These are phyloP conservation scores for Salvelinus sp. DNA, from an alignment of 2,113 vertebrate species.

Conservation along the genomic window DNA sequence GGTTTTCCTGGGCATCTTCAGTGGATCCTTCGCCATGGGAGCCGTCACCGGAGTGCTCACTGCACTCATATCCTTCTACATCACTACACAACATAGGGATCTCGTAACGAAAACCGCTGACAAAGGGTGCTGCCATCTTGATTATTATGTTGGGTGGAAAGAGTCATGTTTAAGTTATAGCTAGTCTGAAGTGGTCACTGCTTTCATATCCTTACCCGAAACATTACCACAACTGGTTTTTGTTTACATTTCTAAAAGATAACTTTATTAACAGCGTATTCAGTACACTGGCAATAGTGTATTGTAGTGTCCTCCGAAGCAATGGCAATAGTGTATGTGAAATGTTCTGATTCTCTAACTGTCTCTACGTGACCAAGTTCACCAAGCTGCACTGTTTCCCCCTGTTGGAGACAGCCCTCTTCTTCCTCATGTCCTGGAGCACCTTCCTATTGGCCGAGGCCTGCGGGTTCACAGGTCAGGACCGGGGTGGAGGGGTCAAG, in stretches of 20 bases:
- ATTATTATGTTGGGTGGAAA: no score
- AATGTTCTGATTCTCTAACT: conserved; percentile 74
- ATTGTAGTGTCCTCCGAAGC: no score
- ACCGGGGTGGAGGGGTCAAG: no score
- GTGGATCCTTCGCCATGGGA: conserved; percentile 97
- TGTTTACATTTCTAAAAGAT: background rate
- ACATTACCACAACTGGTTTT: no score
- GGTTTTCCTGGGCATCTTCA: conserved; percentile 96
- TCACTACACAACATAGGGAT: no score
- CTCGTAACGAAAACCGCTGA: no score
- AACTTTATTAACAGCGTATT: background rate
- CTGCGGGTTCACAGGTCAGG: conserved; percentile 94
- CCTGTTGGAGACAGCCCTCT: conserved; percentile 95
- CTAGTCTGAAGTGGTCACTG: no score
- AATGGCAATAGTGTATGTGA: no score
- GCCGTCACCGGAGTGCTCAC: conserved; percentile 93
- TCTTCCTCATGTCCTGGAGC: conserved; percentile 99
- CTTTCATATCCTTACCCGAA: no score
- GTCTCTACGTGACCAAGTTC: conserved; percentile 92
- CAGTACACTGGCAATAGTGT: background rate
- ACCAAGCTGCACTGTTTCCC: conserved; percentile 98
- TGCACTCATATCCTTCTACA: conserved; percentile 92
- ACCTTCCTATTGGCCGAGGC: conserved; percentile 96
- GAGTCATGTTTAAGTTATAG: no score
- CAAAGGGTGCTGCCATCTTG: no score